Evolutionary conservation across 1,140 invertebrate species (phyloP).

Genomic region (Camponotus floridanus): DNA sequence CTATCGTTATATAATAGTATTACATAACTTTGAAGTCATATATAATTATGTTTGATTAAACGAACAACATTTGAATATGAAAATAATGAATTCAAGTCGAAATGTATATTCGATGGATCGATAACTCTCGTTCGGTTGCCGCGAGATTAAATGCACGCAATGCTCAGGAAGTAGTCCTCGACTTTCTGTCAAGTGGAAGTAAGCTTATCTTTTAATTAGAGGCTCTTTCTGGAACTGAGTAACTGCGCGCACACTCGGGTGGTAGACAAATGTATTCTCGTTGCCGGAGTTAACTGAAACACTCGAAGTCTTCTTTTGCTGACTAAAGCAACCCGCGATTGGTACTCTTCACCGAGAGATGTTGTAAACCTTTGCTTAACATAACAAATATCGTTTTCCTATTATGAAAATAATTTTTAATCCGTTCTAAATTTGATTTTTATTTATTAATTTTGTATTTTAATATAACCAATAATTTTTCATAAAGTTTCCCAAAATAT

Average conservation of each 20-base stretch:
- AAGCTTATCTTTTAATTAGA: conserved; percentile 66
- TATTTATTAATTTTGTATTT: conserved; percentile 14
- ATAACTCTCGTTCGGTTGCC: conserved; percentile 36
- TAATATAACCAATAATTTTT: background rate
- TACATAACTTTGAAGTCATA: background rate
- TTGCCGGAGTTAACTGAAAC: conserved; percentile 51
- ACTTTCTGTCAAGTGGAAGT: conserved; percentile 29
- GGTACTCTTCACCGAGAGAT: background rate
- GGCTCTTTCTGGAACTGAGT: conserved; percentile 41
- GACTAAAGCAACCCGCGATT: background rate
- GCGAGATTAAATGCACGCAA: conserved; percentile 40
- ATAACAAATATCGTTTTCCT: background rate
- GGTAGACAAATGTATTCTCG: conserved; percentile 54
- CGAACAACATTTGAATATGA: conserved; percentile 14
- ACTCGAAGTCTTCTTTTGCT: conserved; percentile 16
- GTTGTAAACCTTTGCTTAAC: background rate
- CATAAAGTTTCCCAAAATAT: background rate
- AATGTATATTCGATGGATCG: background rate
- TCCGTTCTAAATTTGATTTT: background rate
- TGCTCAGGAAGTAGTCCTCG: conserved; percentile 38
- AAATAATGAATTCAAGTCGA: background rate
- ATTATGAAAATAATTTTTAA: conserved; percentile 10
- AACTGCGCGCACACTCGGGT: conserved; percentile 69
- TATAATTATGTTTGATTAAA: conserved; percentile 27
- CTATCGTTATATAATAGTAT: background rate